Percentiles rank a stretch among this genome's conserved stretches.
Conservation (phyloP, 2,888 invertebrate species). For the Plebejus melissa region DNA sequence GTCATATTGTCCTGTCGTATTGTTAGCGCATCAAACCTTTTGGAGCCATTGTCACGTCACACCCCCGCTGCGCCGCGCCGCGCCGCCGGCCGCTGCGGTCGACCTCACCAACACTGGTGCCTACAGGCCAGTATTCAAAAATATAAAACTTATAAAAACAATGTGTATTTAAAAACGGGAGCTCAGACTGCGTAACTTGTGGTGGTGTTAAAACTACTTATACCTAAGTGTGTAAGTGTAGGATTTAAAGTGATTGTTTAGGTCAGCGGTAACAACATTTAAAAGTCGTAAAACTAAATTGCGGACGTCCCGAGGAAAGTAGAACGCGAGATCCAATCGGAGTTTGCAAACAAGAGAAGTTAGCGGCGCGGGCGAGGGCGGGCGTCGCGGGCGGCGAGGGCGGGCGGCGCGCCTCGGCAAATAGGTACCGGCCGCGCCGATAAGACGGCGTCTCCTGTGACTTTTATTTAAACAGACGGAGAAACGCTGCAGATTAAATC, state of each 20-base stretch:
- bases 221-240: not conserved
- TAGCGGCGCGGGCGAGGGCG: conserved; percentile 45
- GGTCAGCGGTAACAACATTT: conserved; percentile 62
- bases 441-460: conserved; percentile 71
- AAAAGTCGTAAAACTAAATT: conserved; percentile 76
- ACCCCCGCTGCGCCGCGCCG: conserved; percentile 64
- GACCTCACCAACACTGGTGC: not conserved
- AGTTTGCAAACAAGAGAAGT: conserved; percentile 79
- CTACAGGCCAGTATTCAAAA: not conserved
- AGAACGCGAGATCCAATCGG: conserved; percentile 75
- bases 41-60: conserved; percentile 57
- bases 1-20: conserved; percentile 54
- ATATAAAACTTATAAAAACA: not conserved
- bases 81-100: conserved; percentile 44
- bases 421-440: conserved; percentile 67
- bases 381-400: conserved; percentile 42
- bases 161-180: no score
- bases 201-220: not conserved
- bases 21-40: conserved; percentile 43
- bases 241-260: conserved; percentile 46
- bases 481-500: conserved; percentile 72
- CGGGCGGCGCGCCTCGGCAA: conserved; percentile 59
- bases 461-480: conserved; percentile 74
- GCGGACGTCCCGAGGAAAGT: conserved; percentile 72
- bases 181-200: no score